Conservation (phyloP, 2,888 invertebrate genomes). For the Altica lythri region DNA sequence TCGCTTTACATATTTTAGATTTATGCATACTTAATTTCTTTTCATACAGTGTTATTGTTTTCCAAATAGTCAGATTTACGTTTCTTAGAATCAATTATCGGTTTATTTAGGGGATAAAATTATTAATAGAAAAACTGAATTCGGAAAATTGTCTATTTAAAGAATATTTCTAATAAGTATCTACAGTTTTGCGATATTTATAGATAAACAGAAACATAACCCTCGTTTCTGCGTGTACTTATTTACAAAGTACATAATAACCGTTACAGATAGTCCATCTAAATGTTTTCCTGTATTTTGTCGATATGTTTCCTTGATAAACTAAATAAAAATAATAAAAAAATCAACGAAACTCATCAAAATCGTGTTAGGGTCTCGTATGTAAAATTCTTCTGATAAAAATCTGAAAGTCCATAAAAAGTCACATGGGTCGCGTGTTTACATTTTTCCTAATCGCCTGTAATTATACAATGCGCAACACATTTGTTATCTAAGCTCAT, state of each 20-base stretch:
- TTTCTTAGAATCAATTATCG: too few species aligned
- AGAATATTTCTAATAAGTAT: too few species aligned
- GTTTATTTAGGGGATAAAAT: too few species aligned
- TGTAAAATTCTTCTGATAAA: conserved; percentile 19
- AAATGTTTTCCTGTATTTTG: conserved; percentile 2
- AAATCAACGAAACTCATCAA: conserved; percentile 20
- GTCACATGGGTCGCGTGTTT: conserved; percentile 11
- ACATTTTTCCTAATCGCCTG: conserved; percentile 12
- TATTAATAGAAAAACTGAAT: too few species aligned
- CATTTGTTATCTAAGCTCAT: conserved; percentile 2
- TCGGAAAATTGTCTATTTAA: too few species aligned
- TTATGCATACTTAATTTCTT: too few species aligned
- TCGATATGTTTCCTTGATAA: conserved; percentile 3
- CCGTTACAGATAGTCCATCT: conserved; percentile 4
- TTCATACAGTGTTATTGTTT: too few species aligned
- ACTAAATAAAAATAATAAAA: conserved; percentile 4
- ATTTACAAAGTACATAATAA: background rate
- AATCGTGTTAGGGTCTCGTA: conserved; percentile 15
- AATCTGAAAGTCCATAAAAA: conserved; percentile 20
- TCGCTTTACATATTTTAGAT: too few species aligned
- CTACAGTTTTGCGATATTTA: too few species aligned
- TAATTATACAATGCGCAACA: conserved; percentile 18
- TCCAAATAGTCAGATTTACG: too few species aligned
- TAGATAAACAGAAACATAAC: too few species aligned
- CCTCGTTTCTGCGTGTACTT: too few species aligned